phyloP scores from a whole-genome alignment of 2,888 invertebrate genomes.

The Galerucella calmariensis region DNA sequence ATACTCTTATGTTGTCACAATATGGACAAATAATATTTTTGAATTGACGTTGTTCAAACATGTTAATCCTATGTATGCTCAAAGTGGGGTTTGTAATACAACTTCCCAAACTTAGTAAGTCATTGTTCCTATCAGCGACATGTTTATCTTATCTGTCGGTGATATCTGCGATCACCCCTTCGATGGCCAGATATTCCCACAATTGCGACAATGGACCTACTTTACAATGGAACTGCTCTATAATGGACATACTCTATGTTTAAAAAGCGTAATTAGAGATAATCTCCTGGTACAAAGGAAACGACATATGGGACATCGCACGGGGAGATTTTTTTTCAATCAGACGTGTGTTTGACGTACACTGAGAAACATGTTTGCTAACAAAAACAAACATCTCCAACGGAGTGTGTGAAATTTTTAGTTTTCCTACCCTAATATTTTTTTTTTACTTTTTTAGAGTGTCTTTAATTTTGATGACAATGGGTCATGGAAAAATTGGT shows the following conservation, averaged over 20 bases:
- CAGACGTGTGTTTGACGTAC: constrained; percentile 33
- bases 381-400: no score
- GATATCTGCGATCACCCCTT: constrained; percentile 57
- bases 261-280: constrained; percentile 65
- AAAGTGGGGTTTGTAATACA: constrained; percentile 29
- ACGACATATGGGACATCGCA: constrained; percentile 62
- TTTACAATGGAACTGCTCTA: constrained; percentile 60
- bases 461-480: no score
- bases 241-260: constrained; percentile 61
- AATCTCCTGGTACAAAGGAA: constrained; percentile 59
- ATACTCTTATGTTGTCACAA: neutral
- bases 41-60: neutral
- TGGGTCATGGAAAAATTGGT: no score
- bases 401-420: no score
- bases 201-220: constrained; percentile 60
- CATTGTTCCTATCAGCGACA: constrained; percentile 51
- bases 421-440: no score
- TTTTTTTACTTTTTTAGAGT: no score
- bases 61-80: neutral
- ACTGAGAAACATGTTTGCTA: neutral
- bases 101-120: constrained; percentile 47
- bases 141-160: constrained; percentile 62
- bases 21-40: neutral
- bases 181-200: constrained; percentile 58
- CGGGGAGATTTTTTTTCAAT: constrained; percentile 42